phyloP scores from a whole-genome alignment of 1,140 invertebrate genomes.

The Meloidogyne exigua region DNA sequence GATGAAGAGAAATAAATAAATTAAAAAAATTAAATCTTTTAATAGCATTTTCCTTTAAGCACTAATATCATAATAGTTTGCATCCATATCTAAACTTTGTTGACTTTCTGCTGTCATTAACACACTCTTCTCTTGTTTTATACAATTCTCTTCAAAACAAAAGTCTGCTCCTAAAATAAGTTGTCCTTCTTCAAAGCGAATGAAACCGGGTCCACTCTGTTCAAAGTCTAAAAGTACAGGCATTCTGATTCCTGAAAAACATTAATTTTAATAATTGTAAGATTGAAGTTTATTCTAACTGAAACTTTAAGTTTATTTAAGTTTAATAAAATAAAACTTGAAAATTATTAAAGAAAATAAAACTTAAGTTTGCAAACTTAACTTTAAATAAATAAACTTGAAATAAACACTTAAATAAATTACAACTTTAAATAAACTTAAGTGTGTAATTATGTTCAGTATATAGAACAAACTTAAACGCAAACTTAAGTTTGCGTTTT shows the following conservation, averaged over 20 bases:
- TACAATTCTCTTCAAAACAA: slow-evolving; percentile 52
- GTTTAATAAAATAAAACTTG: too few species aligned
- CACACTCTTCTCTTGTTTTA: slow-evolving; percentile 16
- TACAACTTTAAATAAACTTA: too few species aligned
- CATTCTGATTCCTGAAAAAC: slow-evolving; percentile 51
- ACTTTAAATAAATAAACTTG: neutral
- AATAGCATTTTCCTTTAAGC: slow-evolving; percentile 15
- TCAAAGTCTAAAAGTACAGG: slow-evolving; percentile 62
- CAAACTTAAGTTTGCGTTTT: neutral
- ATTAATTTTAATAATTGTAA: neutral
- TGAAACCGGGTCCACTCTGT: slow-evolving; percentile 42
- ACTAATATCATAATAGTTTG: slow-evolving; percentile 46
- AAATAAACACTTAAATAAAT: too few species aligned
- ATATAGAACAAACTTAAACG: too few species aligned
- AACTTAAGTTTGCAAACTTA: neutral
- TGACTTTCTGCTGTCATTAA: slow-evolving; percentile 17
- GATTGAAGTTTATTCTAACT: too few species aligned
- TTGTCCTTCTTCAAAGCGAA: slow-evolving; percentile 52
- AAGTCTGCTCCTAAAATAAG: slow-evolving; percentile 47
- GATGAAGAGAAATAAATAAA: slow-evolving; percentile 1
- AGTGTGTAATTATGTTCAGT: too few species aligned
- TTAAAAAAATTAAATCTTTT: neutral
- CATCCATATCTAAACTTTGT: slow-evolving; percentile 47
- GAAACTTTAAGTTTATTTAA: too few species aligned
- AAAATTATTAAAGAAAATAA: too few species aligned